Conservation (phyloP, 1,140 invertebrate species). For the Cyclina sinensis region DNA sequence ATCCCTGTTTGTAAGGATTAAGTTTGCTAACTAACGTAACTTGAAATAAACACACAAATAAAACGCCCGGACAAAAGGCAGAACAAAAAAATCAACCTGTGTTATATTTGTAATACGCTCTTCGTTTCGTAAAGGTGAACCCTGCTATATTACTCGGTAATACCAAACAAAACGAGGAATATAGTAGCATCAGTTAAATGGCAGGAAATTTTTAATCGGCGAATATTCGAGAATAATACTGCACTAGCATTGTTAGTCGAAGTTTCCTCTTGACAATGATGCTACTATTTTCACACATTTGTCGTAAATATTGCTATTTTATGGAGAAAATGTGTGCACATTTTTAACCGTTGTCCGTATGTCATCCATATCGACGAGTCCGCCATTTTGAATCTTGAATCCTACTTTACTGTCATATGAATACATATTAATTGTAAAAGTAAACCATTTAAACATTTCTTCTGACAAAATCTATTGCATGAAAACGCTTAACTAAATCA, state of each 20-base stretch:
- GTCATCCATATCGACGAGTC: constrained; percentile 26
- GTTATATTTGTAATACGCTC: not conserved
- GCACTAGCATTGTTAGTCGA: not conserved
- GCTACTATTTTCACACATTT: not conserved
- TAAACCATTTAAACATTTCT: not conserved
- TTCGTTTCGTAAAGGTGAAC: not conserved
- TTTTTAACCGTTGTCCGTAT: not conserved
- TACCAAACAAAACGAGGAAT: not conserved
- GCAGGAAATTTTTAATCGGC: constrained; percentile 19
- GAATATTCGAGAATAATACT: not conserved
- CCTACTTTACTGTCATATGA: constrained; percentile 25
- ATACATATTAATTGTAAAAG: constrained; percentile 22
- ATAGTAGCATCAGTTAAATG: constrained; percentile 30
- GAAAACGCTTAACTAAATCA: not conserved
- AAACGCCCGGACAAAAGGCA: no score
- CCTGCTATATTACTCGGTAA: not conserved
- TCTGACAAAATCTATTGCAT: not conserved
- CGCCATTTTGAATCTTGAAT: constrained; percentile 47
- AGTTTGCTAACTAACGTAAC: no score
- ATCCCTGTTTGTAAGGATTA: not conserved
- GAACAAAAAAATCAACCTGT: not conserved
- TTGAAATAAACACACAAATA: no score
- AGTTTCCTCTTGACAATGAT: constrained; percentile 25
- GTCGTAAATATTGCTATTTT: not conserved
- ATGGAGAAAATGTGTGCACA: constrained; percentile 16